Conservation (phyloP, 2,797 vertebrate genomes). For the Lepus oiostolus region DNA sequence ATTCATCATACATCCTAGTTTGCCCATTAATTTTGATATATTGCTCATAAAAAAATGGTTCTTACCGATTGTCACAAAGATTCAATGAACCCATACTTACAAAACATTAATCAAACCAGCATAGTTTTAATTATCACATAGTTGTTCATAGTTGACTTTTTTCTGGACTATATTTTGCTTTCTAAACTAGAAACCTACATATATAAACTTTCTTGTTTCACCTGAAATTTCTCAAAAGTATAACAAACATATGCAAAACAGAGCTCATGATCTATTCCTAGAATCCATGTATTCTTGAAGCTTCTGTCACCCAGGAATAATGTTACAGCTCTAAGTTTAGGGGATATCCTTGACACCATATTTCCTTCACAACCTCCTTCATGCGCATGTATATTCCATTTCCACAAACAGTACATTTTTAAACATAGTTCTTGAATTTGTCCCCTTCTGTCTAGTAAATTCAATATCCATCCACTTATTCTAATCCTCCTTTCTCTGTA, state of each 20-base stretch:
- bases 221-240: background rate
- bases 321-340: background rate
- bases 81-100: background rate
- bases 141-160: background rate
- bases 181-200: background rate
- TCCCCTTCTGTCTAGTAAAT: background rate
- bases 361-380: background rate
- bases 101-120: background rate
- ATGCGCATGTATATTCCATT: background rate
- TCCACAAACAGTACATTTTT: background rate
- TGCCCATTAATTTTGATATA: conserved; percentile 10
- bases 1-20: background rate
- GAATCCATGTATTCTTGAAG: background rate
- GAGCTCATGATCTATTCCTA: background rate
- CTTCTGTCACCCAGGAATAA: background rate
- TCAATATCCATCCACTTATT: background rate
- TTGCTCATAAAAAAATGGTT: background rate
- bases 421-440: background rate
- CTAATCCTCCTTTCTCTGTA: background rate
- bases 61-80: background rate
- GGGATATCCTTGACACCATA: background rate
- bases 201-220: background rate
- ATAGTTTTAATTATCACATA: background rate
- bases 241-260: background rate
- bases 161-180: background rate